Evolutionary conservation across 37 sponge, comb jelly and placozoan species (phyloP).

Genomic region (Oopsacas minuta): DNA sequence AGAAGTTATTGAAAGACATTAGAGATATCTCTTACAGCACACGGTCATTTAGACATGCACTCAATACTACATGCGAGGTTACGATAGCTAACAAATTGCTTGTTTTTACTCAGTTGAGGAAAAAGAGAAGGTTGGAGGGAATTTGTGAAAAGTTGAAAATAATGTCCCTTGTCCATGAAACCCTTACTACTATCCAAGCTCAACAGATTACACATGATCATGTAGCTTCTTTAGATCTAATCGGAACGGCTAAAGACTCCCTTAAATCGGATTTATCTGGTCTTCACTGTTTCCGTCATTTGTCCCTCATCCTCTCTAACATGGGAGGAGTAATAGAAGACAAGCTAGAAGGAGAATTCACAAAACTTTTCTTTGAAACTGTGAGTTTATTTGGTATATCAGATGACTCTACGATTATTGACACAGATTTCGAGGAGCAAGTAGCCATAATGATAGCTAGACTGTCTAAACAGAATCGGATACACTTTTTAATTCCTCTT

Average conservation of each 20-base stretch:
- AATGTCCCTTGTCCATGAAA: conserved; percentile 74
- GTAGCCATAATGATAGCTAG: conserved; percentile 54
- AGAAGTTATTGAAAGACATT: conserved; percentile 28
- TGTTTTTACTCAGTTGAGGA: conserved; percentile 19
- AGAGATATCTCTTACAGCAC: not conserved
- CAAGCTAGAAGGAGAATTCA: conserved; percentile 89
- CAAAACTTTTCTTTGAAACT: conserved; percentile 29
- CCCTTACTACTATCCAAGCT: conserved; percentile 93
- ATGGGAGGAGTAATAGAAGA: conserved; percentile 77
- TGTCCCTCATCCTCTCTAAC: conserved; percentile 2
- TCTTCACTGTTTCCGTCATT: conserved; percentile 64
- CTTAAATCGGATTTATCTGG: conserved; percentile 74
- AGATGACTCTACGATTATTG: not conserved
- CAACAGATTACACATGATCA: conserved; percentile 75
- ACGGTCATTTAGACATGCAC: not conserved
- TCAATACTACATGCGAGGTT: conserved; percentile 1
- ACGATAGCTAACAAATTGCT: conserved; percentile 25
- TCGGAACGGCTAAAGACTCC: conserved; percentile 81
- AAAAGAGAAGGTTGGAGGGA: not conserved
- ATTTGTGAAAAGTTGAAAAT: conserved; percentile 49
- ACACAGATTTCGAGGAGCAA: conserved; percentile 34
- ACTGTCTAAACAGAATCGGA: conserved; percentile 53
- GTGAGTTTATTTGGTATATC: not conserved
- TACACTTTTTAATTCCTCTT: conserved; percentile 53
- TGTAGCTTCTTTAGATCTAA: conserved; percentile 90